These are phyloP conservation scores for Actinernus sp. DNA, from an alignment of 92 coral and sea anemone species.

Conservation along the genomic window DNA sequence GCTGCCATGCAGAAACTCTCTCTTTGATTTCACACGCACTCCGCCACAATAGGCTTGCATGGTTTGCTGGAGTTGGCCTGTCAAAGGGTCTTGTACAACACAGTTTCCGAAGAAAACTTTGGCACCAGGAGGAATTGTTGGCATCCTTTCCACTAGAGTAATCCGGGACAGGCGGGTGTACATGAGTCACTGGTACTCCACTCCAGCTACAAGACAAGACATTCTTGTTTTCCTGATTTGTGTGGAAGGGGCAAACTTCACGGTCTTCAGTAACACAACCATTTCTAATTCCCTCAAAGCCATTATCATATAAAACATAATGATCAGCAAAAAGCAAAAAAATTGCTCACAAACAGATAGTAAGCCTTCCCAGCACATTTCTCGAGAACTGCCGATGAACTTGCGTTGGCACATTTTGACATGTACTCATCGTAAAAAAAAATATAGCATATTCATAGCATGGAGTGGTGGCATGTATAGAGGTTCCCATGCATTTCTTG, in stretches of 20 bases:
- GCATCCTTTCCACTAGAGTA: slow-evolving; percentile 42
- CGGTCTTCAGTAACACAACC: slow-evolving; percentile 41
- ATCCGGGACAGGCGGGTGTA: slow-evolving; percentile 64
- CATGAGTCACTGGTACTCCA: slow-evolving; percentile 38
- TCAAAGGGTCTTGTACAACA: too few species aligned
- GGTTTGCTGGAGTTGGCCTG: too few species aligned
- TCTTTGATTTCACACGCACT: too few species aligned
- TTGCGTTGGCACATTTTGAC: slow-evolving; percentile 41
- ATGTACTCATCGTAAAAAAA: slow-evolving; percentile 49
- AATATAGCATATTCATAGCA: slow-evolving; percentile 23
- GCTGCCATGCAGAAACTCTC: too few species aligned
- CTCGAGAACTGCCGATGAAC: slow-evolving; percentile 20
- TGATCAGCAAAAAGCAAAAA: slow-evolving; percentile 31
- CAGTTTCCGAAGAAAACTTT: too few species aligned
- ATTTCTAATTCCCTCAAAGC: slow-evolving; percentile 45
- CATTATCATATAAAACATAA: slow-evolving; percentile 51
- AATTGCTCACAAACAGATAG: slow-evolving; percentile 31
- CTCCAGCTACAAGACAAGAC: slow-evolving; percentile 41
- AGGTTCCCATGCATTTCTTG: slow-evolving; percentile 41
- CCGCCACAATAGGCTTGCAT: too few species aligned
- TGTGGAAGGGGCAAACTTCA: slow-evolving; percentile 24
- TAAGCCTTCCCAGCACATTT: slow-evolving; percentile 55
- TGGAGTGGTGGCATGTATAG: slow-evolving; percentile 49
- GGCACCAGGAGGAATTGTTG: too few species aligned
- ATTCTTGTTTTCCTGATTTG: slow-evolving; percentile 18